Evolutionary conservation across 2,797 vertebrate genomes (phyloP).

Genomic region (Betta splendens): DNA sequence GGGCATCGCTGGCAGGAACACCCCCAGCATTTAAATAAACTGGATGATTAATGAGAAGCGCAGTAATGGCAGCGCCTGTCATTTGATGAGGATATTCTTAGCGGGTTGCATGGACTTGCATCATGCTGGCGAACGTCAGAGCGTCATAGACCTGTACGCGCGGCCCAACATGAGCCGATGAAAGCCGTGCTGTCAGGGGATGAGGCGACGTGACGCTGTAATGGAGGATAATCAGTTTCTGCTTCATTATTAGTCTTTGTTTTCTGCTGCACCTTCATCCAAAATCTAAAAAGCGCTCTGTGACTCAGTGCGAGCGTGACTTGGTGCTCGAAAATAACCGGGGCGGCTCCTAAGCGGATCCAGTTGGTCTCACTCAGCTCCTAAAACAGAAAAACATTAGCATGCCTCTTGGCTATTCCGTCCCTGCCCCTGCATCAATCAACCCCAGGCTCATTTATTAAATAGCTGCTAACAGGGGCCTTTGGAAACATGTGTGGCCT

Average conservation of each 20-base stretch:
- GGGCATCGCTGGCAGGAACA: conserved; percentile 51
- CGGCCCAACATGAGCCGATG: conserved; percentile 59
- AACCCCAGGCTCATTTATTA: conserved; percentile 48
- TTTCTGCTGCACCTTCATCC: neutral
- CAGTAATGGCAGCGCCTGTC: conserved; percentile 65
- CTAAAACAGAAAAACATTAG: conserved; percentile 30
- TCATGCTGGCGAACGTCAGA: conserved; percentile 71
- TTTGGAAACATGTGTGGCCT: conserved; percentile 33
- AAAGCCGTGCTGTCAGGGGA: conserved; percentile 44
- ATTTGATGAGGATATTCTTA: conserved; percentile 77
- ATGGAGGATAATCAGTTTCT: conserved; percentile 2
- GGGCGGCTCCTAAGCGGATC: conserved; percentile 26
- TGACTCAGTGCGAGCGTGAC: neutral
- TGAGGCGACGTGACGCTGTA: too few species aligned
- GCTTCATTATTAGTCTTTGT: neutral
- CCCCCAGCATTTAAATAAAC: conserved; percentile 66
- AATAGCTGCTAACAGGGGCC: conserved; percentile 48
- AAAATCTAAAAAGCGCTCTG: neutral
- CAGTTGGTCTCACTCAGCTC: conserved; percentile 12
- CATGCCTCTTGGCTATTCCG: conserved; percentile 33
- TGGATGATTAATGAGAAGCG: conserved; percentile 76
- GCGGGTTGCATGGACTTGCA: conserved; percentile 78
- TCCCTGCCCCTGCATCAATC: conserved; percentile 52
- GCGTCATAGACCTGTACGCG: conserved; percentile 71
- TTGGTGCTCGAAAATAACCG: conserved; percentile 16